Base-by-base conservation (phyloP, 2,888 invertebrate genomes). In the Ophion ventricosus region DNA sequence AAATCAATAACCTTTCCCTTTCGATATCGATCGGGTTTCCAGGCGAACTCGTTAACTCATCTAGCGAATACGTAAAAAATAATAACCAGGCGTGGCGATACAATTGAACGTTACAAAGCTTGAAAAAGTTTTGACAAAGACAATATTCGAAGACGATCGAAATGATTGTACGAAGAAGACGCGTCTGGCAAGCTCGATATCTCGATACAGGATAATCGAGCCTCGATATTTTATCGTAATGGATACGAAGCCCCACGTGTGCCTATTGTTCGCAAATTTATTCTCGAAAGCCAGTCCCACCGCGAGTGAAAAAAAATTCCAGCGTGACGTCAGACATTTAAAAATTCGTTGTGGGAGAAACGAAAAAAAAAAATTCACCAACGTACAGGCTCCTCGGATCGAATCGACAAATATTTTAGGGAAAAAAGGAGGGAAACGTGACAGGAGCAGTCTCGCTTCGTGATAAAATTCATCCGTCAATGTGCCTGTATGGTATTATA, bases 381-480 rank as follows among this genome's bases (percentile, higher is more conserved):
- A 49, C 14, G 49, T 49, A 14, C 49, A 17, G 40, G 14, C 35
- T 35, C 35, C 35, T 35, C 35, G 35, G 14, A 26, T 26, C 17
- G 26, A 63, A 63, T 14, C 26, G 26, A 26, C 26, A 26, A 43
- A 67, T 23, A 67, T 40, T 23, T 20, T 23, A 23, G 11, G 49
- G 29, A 40, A 2, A 66, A 17, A 66, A 66, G 20, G 40, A 40
- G 40, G 63, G 14, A 63, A 29, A 63, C 26, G 66, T 40, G 40
- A 66, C 63, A 14, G 11, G 29, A 25, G 63, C 11, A 40, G 66
- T 23, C 23, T 17, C 8, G 66, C 10, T 40, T 66, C 49, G 49
- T 67, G 49, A 67, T 67, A 43, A 43, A 67, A 49, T 67, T 49
- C 43, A 43, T n/a, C 35, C 43, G 49, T 67, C 23, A 49, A 49